Percentiles rank a stretch among this genome's conserved stretches.
phyloP scores from a whole-genome alignment of 2,113 vertebrate genomes.

The Chascanopsetta lugubris region DNA sequence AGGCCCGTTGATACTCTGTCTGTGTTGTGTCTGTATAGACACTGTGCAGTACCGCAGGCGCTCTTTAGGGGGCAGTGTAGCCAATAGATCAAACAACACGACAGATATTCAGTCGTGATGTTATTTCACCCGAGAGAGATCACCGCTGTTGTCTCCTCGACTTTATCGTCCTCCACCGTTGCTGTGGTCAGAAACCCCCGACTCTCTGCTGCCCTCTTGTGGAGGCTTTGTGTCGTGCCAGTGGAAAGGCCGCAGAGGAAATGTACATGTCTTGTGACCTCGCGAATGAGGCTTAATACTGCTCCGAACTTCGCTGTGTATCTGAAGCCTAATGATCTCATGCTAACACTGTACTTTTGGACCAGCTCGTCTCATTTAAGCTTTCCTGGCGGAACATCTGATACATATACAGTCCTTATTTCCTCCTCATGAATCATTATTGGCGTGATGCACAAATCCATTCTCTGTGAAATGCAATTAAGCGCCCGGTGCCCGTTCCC shows the following conservation, averaged over 20 bases:
- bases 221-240: no score
- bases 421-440: constrained; percentile 13
- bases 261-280: no score
- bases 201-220: background rate
- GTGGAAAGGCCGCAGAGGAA: no score
- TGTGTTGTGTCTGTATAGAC: no score
- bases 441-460: constrained; percentile 14
- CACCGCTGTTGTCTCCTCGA: no score
- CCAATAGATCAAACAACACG: background rate
- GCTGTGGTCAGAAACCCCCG: no score
- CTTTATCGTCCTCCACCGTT: no score
- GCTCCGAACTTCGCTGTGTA: background rate
- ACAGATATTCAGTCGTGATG: no score
- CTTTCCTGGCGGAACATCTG: background rate
- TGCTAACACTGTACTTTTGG: background rate
- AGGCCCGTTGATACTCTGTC: no score
- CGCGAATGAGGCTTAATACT: background rate
- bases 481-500: constrained; percentile 4
- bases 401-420: constrained; percentile 12
- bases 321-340: background rate
- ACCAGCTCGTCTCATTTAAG: background rate
- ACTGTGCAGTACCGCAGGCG: no score
- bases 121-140: no score
- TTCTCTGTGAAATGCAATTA: constrained; percentile 11
- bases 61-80: no score